Evolutionary conservation across 2,888 invertebrate genomes (phyloP).

Genomic region (Xestobium rufovillosum): DNA sequence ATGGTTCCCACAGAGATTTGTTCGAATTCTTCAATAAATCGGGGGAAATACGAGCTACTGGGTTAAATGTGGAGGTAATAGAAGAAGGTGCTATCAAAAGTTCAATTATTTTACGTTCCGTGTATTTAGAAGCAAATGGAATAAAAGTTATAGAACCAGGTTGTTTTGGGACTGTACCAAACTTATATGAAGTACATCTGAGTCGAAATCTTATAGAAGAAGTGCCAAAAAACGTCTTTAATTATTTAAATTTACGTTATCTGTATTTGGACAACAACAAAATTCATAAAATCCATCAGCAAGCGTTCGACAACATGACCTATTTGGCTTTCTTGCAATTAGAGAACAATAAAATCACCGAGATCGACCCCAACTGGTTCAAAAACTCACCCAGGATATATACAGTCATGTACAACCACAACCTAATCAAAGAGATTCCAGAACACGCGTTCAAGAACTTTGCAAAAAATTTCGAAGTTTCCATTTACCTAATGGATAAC

Average conservation of each 20-base stretch:
- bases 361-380: constrained; percentile 2
- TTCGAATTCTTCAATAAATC: no score
- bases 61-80: background rate
- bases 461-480: background rate
- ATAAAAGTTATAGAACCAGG: background rate
- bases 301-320: constrained; percentile 1
- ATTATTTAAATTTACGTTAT: background rate
- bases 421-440: constrained; percentile 6
- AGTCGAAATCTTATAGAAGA: background rate
- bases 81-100: background rate
- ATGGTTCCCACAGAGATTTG: no score
- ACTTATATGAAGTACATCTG: constrained; percentile 1
- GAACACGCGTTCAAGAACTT: background rate
- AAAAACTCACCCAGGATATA: background rate
- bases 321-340: background rate
- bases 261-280: constrained; percentile 6
- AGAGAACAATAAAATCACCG: background rate
- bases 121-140: background rate
- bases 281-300: constrained; percentile 6
- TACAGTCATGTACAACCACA: constrained; percentile 5
- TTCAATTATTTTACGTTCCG: background rate
- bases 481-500: constrained; percentile 2
- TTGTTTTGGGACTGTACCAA: background rate
- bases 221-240: background rate
- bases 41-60: no score